Percentiles rank a stretch among this genome's conserved stretches.
Evolutionary conservation across 2,113 vertebrate genomes (phyloP).

Genomic region (Caranx melampygus): DNA sequence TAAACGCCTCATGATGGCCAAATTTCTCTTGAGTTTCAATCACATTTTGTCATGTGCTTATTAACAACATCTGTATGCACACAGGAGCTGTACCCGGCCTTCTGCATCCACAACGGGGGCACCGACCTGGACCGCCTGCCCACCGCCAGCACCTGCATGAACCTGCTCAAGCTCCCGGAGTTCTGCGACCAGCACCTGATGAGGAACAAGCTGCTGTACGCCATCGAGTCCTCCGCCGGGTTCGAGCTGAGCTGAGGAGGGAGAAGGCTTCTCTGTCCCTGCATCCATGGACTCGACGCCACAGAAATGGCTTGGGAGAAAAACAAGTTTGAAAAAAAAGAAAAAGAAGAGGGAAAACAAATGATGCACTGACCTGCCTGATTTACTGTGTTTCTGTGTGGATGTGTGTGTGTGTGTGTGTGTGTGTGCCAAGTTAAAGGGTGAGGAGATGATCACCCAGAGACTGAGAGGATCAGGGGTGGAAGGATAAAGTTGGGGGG

Average conservation of each 20-base stretch:
- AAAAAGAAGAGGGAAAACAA: slow-evolving; percentile 27
- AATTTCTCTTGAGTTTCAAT: slow-evolving; percentile 14
- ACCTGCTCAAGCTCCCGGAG: slow-evolving; percentile 97
- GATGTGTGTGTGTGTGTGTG: slow-evolving; percentile 2
- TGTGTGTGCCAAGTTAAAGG: slow-evolving; percentile 41
- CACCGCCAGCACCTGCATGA: slow-evolving; percentile 99
- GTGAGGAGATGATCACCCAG: slow-evolving; percentile 17
- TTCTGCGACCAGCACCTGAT: slow-evolving; percentile 93
- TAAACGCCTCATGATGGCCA: slow-evolving; percentile 14
- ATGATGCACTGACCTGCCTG: slow-evolving; percentile 72
- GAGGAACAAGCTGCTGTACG: slow-evolving; percentile 96
- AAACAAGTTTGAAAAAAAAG: slow-evolving; percentile 24
- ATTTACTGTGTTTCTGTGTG: slow-evolving; percentile 35
- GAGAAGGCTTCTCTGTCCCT: slow-evolving; percentile 19
- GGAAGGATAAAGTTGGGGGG: slow-evolving; percentile 26
- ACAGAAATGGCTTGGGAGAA: slow-evolving; percentile 21
- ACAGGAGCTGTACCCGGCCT: slow-evolving; percentile 97
- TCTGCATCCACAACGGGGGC: slow-evolving; percentile 98
- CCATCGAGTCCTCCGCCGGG: slow-evolving; percentile 96
- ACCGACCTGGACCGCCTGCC: slow-evolving; percentile 94
- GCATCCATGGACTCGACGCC: slow-evolving; percentile 29
- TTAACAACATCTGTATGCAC: slow-evolving; percentile 33
- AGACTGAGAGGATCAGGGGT: slow-evolving; percentile 28
- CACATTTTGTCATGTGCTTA: slow-evolving; percentile 17
- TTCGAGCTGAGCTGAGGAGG: slow-evolving; percentile 95